Percentiles rank a stretch among this genome's conserved stretches.
Conservation (phyloP, 2,113 vertebrate species). For the Pantherophis guttatus region DNA sequence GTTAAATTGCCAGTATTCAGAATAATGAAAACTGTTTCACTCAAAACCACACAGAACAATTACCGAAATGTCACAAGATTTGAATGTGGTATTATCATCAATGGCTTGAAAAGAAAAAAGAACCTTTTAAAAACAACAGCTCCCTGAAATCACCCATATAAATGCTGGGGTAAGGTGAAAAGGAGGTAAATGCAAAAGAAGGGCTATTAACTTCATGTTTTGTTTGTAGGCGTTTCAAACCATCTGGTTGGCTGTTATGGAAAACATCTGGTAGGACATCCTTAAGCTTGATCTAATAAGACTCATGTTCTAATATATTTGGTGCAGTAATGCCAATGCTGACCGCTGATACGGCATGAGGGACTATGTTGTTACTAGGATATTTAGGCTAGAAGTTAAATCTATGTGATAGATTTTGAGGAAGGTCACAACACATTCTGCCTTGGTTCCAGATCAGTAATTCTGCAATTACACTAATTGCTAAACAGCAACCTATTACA, state of each 20-base stretch:
- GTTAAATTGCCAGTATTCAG: neutral
- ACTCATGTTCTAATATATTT: neutral
- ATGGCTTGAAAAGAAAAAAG: neutral
- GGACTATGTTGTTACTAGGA: neutral
- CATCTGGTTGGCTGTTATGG: neutral
- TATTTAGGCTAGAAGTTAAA: neutral
- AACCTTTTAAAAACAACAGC: neutral
- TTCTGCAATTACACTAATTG: neutral
- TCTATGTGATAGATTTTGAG: neutral
- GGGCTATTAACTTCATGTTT: neutral
- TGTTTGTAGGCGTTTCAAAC: neutral
- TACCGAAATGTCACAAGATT: neutral
- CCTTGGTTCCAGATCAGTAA: neutral
- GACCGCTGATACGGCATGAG: neutral
- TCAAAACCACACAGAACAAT: neutral
- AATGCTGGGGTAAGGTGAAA: neutral
- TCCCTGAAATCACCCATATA: neutral
- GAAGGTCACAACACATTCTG: neutral
- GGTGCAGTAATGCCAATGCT: neutral
- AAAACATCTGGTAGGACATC: neutral
- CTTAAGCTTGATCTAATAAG: neutral
- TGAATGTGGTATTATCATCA: neutral
- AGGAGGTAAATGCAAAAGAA: neutral
- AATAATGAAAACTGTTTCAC: neutral
- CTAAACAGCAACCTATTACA: neutral